Evolutionary conservation across 2,113 vertebrate species (phyloP).

Genomic region (Eurypyga helias): DNA sequence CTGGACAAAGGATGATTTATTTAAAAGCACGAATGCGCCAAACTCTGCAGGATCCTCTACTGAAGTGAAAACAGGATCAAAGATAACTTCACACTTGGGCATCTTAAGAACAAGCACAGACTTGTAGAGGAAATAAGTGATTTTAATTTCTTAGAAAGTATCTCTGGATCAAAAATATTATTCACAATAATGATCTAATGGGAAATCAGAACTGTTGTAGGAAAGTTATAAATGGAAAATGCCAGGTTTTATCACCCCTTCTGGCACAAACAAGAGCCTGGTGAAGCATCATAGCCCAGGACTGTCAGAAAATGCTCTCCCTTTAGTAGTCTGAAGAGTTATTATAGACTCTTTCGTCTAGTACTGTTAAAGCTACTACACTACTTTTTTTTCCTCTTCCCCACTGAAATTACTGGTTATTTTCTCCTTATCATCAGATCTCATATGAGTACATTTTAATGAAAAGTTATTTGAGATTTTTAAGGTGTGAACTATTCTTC

Average conservation of each 20-base stretch:
- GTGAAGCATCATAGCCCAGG: neutral
- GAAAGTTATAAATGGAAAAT: neutral
- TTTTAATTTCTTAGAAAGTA: neutral
- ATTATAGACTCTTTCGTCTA: neutral
- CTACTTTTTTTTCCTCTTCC: neutral
- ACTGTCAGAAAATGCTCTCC: neutral
- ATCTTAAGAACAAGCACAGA: neutral
- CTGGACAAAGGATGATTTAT: neutral
- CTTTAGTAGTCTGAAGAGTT: neutral
- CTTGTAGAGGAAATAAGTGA: neutral
- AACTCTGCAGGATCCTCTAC: neutral
- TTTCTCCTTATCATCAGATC: neutral
- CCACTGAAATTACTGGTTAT: neutral
- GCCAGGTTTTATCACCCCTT: neutral
- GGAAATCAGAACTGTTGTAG: neutral
- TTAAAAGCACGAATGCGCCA: neutral
- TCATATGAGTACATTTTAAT: neutral
- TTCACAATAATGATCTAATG: neutral
- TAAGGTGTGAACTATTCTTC: neutral
- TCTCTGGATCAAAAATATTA: neutral
- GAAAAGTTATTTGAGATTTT: neutral
- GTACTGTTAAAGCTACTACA: neutral
- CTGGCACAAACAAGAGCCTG: neutral
- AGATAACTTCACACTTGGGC: neutral
- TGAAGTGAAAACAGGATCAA: neutral